A percentile compares a stretch with the other conserved stretches of the same genome.
Conservation (phyloP, 2,113 vertebrate species). For the Sialia sialis region DNA sequence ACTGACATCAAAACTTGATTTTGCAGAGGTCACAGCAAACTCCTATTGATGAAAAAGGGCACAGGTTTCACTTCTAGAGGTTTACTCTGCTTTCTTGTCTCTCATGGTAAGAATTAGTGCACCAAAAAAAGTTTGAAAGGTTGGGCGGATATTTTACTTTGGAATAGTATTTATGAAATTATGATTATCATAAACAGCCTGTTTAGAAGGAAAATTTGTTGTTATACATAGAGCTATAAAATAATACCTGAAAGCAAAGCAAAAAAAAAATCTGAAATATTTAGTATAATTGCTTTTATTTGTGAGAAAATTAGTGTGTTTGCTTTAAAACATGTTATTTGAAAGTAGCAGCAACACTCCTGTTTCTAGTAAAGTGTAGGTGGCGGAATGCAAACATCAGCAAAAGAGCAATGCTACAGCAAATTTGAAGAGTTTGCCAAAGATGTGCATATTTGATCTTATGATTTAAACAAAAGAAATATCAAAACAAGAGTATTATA, state of each 20-base stretch:
- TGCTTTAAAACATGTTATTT: neutral
- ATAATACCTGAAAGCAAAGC: neutral
- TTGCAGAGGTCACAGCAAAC: neutral
- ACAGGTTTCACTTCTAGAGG: neutral
- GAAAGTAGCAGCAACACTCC: neutral
- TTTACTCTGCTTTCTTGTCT: neutral
- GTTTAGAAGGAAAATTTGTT: neutral
- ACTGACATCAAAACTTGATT: accelerated
- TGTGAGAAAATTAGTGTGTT: neutral
- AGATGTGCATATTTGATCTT: neutral
- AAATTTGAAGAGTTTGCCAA: neutral
- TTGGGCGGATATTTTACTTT: neutral
- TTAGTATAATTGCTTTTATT: neutral
- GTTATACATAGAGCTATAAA: neutral
- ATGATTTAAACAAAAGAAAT: neutral
- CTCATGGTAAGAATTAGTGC: neutral
- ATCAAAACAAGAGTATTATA: neutral
- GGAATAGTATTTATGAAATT: neutral
- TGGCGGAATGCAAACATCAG: neutral
- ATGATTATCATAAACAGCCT: neutral
- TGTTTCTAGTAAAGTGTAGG: neutral
- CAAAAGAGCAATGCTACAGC: neutral
- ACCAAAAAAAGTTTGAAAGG: neutral
- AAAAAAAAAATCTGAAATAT: neutral
- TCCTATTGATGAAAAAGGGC: neutral